Base-by-base conservation (phyloP, 2,797 vertebrate genomes). In the Remorina albescens region DNA sequence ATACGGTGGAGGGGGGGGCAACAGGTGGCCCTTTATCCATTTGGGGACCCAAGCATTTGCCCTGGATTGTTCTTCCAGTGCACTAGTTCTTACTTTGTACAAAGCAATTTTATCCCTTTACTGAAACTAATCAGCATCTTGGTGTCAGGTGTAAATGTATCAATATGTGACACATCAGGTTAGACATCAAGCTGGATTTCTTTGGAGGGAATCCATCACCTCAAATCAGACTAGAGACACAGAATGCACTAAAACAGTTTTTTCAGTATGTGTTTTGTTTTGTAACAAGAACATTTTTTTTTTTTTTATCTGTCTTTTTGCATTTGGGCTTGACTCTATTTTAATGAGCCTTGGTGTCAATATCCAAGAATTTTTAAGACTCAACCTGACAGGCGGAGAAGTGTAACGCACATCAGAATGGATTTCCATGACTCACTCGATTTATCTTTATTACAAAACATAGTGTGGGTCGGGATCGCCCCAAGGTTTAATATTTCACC, bases 381-480 rank as follows among this genome's bases (percentile, higher is more conserved):
- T 63, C 1, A 8, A 2, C 12, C 44, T 49, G 21, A 67, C 67
- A 68, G 11, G 44, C 16, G 1, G 1, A 44, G 47, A 54, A 42
- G 41, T 42, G 11, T 30, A 64, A 42, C 1, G 7, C n/a, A 8
- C 23, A 67, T 62, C 8, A 39, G n/a, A 53, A 23, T 71, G 68
- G 44, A 59, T 67, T 74, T 61, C 64, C 39, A 69, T 64, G 50
- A 80, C 0, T 2, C 42, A 66, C 61, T 72, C 8, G 5, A 67
- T 84, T 80, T 83, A 55, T 78, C 53, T 82, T 63, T 50, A 69
- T 69, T 76, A 41, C 70, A 65, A 74, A 73, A 63, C 74, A 47
- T 41, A 54, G 34, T 67, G 6, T 49, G 32, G 23, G 25, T 71
- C 18, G 7, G 42, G 50, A 71, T 66, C 2, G 49, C 51, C 54